Base-by-base conservation (phyloP, 2,113 vertebrate genomes). In the Prochilodus magdalenae region DNA sequence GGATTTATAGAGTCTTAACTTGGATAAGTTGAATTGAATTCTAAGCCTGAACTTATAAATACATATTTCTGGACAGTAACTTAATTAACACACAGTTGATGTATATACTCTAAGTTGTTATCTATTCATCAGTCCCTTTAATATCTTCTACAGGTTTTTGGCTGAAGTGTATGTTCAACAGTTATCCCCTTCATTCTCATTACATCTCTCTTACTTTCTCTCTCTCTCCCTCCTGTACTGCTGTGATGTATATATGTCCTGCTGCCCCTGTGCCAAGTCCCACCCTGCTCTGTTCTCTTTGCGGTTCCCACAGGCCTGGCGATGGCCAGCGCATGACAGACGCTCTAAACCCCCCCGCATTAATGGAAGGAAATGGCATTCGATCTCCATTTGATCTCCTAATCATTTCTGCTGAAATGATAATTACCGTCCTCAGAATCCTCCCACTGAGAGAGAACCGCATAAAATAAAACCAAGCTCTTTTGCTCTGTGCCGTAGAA, bases 321-420 rank as follows among this genome's bases (percentile, higher is more conserved):
- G 93, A 97, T 94, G 93, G 93, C 94, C 94, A 76, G 90, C 91
- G 95, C 94, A 93, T 95, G 95, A 95, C 94, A 93, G 96, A 93
- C 96, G 94, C 96, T 96, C 95, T 94, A 96, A 96, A 95, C 94
- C 95, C 94, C 40, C 94, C 94, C 84, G 94, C 94, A 95, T 96
- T 97, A 97, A 95, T 95, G 94, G 93, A 93, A 96, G 96, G 96
- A 97, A 97, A 97, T 94, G 95, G 95, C 95, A 96, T 96, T 96
- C 95, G 89, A 94, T 95, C 95, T 95, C 94, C 94, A 94, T 94
- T 96, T 96, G 96, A 97, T 97, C 96, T 95, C 93, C 95, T 98
- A 97, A 97, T 97, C 96, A 95, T 94, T 95, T 94, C 96, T 94
- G 97, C 96, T 98, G 96, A 98, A 98, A 99, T 95, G 95, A 96